Conservation (phyloP, 1,140 invertebrate species). For the Antheraea mylitta region DNA sequence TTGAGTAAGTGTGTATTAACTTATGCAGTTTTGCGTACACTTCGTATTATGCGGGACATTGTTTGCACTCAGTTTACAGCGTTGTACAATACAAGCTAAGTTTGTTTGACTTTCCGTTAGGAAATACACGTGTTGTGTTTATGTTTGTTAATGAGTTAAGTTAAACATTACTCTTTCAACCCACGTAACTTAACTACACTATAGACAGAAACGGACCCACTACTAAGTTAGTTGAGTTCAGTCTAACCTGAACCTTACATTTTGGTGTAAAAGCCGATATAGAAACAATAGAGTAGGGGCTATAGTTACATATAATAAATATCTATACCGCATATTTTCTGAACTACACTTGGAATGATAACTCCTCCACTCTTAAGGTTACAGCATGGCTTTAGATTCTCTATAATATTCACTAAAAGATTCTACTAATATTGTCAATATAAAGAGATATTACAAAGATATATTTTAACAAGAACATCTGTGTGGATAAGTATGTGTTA, state of each 20-base stretch:
- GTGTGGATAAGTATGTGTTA: too few relatives aligned
- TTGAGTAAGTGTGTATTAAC: neutral
- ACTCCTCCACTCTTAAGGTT: too few relatives aligned
- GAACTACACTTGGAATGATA: too few relatives aligned
- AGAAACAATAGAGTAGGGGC: too few relatives aligned
- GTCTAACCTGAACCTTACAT: neutral
- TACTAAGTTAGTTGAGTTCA: neutral
- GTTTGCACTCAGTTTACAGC: neutral
- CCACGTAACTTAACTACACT: neutral
- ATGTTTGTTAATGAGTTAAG: neutral
- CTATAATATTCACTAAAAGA: too few relatives aligned
- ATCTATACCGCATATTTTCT: too few relatives aligned
- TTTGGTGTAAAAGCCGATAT: neutral
- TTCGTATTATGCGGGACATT: neutral
- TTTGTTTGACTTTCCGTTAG: neutral
- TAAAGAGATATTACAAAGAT: too few relatives aligned
- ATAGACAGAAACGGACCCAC: neutral
- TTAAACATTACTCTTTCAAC: neutral
- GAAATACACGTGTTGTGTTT: constrained; percentile 1
- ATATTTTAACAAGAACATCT: too few relatives aligned
- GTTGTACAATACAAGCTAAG: neutral
- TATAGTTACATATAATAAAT: too few relatives aligned
- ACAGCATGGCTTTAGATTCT: too few relatives aligned
- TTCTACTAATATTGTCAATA: too few relatives aligned
- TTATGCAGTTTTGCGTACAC: neutral